Evolutionary conservation across 2,113 vertebrate species (phyloP).

Genomic region (Leuciscus idus): DNA sequence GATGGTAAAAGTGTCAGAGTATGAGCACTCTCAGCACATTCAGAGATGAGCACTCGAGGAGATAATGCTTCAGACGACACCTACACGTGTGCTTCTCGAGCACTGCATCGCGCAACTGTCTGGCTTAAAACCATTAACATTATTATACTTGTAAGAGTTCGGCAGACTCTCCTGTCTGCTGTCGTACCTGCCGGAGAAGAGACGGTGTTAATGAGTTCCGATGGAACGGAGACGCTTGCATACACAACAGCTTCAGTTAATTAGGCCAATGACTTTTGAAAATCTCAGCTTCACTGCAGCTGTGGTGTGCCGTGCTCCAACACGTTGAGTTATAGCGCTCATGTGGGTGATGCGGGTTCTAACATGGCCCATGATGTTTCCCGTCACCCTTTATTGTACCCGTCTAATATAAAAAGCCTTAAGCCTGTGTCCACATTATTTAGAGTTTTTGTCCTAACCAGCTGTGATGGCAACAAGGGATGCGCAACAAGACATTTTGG

Average conservation of each 20-base stretch:
- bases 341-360: not conserved
- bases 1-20: constrained; percentile 35
- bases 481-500: not conserved
- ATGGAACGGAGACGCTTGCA: constrained; percentile 12
- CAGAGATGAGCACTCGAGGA: constrained; percentile 22
- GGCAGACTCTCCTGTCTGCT: constrained; percentile 32
- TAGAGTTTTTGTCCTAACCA: not conserved
- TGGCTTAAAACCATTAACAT: constrained; percentile 33
- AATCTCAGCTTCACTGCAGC: not conserved
- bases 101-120: not conserved
- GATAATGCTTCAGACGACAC: constrained; percentile 26
- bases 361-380: not conserved
- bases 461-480: not conserved
- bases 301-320: not conserved
- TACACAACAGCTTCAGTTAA: constrained; percentile 24
- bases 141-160: constrained; percentile 37
- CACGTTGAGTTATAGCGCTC: not conserved
- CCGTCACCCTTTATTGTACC: not conserved
- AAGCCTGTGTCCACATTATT: not conserved
- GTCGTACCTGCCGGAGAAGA: constrained; percentile 10
- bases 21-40: constrained; percentile 10
- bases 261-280: constrained; percentile 2
- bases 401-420: not conserved
- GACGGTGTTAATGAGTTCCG: constrained; percentile 25
- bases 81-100: constrained; percentile 1